A percentile compares a stretch with the other conserved stretches of the same genome.
These are phyloP conservation scores for Leptosomus discolor DNA, from an alignment of 2,113 vertebrate genomes.

Conservation along the genomic window DNA sequence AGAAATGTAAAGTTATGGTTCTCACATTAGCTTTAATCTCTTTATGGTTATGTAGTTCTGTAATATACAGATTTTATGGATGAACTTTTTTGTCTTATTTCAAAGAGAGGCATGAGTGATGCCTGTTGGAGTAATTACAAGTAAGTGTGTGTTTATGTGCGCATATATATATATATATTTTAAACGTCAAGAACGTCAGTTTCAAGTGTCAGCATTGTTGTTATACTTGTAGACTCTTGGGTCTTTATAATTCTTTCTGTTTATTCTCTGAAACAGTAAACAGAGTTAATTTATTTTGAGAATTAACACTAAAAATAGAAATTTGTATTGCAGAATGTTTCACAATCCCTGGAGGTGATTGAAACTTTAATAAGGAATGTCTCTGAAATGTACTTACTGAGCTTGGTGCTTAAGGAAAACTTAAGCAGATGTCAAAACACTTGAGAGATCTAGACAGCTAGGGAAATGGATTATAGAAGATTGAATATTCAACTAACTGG, in stretches of 20 bases:
- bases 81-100: background rate
- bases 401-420: background rate
- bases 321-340: background rate
- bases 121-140: background rate
- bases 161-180: background rate
- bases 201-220: background rate
- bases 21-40: background rate
- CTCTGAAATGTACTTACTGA: background rate
- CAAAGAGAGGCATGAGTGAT: background rate
- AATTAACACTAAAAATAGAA: background rate
- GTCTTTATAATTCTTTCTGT: background rate
- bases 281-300: background rate
- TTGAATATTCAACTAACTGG: background rate
- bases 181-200: background rate
- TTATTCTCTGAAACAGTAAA: background rate
- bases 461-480: background rate
- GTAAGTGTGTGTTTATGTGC: background rate
- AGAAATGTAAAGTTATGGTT: background rate
- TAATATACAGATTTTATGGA: background rate
- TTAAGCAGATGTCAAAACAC: background rate
- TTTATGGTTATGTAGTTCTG: background rate
- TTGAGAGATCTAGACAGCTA: background rate
- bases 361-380: background rate
- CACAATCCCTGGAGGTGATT: background rate
- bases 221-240: background rate